phyloP scores from a whole-genome alignment of 37 sponge, comb jelly and placozoan genomes.

The Diacarnus erythraeanus region DNA sequence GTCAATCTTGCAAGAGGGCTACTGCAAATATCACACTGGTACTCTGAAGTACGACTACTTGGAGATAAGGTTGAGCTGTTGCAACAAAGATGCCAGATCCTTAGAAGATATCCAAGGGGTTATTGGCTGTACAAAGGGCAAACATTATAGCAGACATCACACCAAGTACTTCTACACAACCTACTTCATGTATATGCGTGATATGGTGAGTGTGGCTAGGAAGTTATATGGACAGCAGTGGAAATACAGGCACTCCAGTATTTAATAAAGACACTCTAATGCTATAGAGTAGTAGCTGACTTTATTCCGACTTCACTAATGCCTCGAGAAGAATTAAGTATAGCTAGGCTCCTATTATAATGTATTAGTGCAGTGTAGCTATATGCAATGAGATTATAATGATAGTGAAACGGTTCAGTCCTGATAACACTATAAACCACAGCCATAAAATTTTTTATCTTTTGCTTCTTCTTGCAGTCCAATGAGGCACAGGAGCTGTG shows the following conservation, averaged over 20 bases:
- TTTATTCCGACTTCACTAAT: not conserved
- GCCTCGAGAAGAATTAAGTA: not conserved
- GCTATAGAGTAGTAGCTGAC: too few relatives aligned
- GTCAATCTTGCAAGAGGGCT: conserved; percentile 14
- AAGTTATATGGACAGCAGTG: too few relatives aligned
- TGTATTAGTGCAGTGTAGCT: too few relatives aligned
- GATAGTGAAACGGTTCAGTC: too few relatives aligned
- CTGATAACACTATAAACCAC: too few relatives aligned
- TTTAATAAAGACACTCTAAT: too few relatives aligned
- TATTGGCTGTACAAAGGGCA: conserved; percentile 69
- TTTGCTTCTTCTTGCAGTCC: too few relatives aligned
- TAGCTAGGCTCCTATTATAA: not conserved
- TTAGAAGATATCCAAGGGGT: conserved; percentile 17
- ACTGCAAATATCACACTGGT: conserved; percentile 59
- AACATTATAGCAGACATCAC: conserved; percentile 67
- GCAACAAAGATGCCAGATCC: conserved; percentile 21
- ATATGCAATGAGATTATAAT: too few relatives aligned
- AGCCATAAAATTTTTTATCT: too few relatives aligned
- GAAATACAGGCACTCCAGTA: too few relatives aligned
- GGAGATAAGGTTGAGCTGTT: conserved; percentile 49
- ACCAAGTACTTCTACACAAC: conserved; percentile 48
- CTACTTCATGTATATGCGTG: conserved; percentile 58
- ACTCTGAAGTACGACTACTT: conserved; percentile 24
- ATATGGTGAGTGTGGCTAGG: conserved; percentile 46
- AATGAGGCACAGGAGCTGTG: too few relatives aligned